A percentile compares a stretch with the other conserved stretches of the same genome.
Evolutionary conservation across 2,113 vertebrate species (phyloP).

Genomic region (Takifugu bimaculatus): DNA sequence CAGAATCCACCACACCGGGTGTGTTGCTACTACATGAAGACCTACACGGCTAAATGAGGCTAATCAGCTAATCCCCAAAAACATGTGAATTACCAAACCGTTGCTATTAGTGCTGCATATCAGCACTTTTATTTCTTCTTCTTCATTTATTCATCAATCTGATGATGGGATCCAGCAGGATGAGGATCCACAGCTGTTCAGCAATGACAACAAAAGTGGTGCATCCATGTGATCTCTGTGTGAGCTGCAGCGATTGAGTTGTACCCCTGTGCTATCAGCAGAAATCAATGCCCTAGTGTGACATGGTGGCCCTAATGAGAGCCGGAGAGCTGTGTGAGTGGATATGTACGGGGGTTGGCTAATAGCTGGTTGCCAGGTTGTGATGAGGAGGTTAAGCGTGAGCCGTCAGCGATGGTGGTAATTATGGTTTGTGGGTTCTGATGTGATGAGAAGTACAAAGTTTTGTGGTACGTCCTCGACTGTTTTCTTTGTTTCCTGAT

Average conservation of each 20-base stretch:
- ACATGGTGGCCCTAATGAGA: conserved; percentile 41
- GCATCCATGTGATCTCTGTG: conserved; percentile 20
- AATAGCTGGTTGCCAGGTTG: conserved; percentile 60
- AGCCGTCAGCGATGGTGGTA: conserved; percentile 54
- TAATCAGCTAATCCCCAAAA: too few species aligned
- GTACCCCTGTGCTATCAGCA: conserved; percentile 54
- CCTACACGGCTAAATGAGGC: too few species aligned
- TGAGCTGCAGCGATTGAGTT: conserved; percentile 44
- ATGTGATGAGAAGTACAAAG: too few species aligned
- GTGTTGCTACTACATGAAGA: too few species aligned
- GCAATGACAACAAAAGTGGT: neutral
- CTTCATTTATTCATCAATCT: conserved; percentile 11
- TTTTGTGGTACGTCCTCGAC: neutral
- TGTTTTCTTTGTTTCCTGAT: conserved; percentile 1
- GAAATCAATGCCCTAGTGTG: conserved; percentile 56
- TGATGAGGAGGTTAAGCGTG: conserved; percentile 49
- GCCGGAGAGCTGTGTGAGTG: conserved; percentile 27
- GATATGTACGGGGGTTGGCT: conserved; percentile 31
- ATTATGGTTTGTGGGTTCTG: conserved; percentile 35
- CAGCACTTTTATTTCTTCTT: too few species aligned
- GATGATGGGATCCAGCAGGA: neutral
- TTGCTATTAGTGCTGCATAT: too few species aligned
- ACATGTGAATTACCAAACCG: too few species aligned
- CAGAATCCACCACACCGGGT: too few species aligned
- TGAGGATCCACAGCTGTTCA: neutral